These are phyloP conservation scores for Pheosia tremula DNA, from an alignment of 2,888 invertebrate species.

Conservation along the genomic window DNA sequence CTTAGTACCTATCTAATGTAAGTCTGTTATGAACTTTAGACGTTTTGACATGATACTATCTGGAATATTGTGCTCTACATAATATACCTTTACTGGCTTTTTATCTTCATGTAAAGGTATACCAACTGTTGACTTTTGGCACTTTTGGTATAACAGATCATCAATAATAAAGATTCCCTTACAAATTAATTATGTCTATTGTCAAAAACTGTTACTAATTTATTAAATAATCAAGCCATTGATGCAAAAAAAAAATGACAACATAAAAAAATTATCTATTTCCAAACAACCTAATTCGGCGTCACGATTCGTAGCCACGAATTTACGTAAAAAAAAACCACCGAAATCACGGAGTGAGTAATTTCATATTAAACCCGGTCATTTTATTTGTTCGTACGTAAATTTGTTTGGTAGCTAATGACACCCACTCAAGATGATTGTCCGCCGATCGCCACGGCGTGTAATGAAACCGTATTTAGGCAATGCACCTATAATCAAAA, in stretches of 20 bases:
- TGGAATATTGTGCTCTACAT: no score
- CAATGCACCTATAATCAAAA: conserved; percentile 84
- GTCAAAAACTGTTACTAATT: not conserved
- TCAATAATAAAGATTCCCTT: no score
- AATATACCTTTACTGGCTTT: no score
- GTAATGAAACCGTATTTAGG: conserved; percentile 81
- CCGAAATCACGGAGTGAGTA: conserved; percentile 71
- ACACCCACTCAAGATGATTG: conserved; percentile 80
- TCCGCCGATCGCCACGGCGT: conserved; percentile 75
- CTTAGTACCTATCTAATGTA: not conserved
- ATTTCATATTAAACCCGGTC: conserved; percentile 73
- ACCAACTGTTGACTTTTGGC: no score
- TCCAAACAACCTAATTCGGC: not conserved
- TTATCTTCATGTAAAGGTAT: no score
- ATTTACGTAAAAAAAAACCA: conserved; percentile 54
- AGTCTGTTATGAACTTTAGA: no score
- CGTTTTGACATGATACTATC: no score
- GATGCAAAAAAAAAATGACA: not conserved
- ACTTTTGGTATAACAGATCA: no score
- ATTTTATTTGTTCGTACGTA: conserved; percentile 72
- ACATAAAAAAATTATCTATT: not conserved
- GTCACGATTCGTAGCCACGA: conserved; percentile 20
- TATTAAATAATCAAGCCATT: not conserved
- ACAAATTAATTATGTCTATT: not conserved
- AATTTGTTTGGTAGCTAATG: conserved; percentile 77